A percentile compares a stretch with the other conserved stretches of the same genome.
These are phyloP conservation scores for Crossocerus cetratus DNA, from an alignment of 2,888 invertebrate species.

Conservation along the genomic window DNA sequence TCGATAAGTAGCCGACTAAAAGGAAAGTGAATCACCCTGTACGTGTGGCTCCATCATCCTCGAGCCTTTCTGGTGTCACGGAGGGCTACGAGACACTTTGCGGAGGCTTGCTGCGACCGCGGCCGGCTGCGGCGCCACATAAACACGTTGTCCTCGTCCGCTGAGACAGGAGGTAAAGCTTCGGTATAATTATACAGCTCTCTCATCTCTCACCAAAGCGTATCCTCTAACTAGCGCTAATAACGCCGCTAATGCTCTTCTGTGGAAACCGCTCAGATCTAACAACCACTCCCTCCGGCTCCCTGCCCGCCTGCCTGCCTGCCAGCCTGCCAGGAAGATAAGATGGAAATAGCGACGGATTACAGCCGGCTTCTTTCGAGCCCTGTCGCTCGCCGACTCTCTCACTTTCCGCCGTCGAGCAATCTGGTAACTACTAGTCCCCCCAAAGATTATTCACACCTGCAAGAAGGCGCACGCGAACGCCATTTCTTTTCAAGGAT, in stretches of 20 bases:
- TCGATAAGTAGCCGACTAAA: no score
- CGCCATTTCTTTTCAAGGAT: no score
- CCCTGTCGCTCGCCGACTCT: neutral
- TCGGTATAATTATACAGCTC: conserved; percentile 67
- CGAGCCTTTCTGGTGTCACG: conserved; percentile 35
- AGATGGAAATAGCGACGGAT: conserved; percentile 49
- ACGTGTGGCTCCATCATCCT: conserved; percentile 32
- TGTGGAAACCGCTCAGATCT: conserved; percentile 68
- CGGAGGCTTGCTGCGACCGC: conserved; percentile 38
- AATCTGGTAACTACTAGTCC: neutral
- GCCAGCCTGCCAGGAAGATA: conserved; percentile 42
- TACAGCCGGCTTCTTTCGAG: conserved; percentile 28
- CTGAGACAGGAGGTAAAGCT: conserved; percentile 38
- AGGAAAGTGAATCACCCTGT: conserved; percentile 16
- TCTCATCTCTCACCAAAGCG: conserved; percentile 67
- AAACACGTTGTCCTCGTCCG: conserved; percentile 59
- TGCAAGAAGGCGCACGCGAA: no score
- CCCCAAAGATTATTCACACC: neutral
- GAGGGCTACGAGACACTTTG: conserved; percentile 33
- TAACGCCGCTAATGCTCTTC: conserved; percentile 72
- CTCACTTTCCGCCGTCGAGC: neutral
- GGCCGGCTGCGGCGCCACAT: conserved; percentile 53
- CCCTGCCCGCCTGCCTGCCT: no score
- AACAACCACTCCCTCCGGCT: conserved; percentile 54
- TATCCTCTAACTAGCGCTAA: conserved; percentile 72